Conservation (phyloP, 2,888 invertebrate genomes). For the Venusia cambrica region DNA sequence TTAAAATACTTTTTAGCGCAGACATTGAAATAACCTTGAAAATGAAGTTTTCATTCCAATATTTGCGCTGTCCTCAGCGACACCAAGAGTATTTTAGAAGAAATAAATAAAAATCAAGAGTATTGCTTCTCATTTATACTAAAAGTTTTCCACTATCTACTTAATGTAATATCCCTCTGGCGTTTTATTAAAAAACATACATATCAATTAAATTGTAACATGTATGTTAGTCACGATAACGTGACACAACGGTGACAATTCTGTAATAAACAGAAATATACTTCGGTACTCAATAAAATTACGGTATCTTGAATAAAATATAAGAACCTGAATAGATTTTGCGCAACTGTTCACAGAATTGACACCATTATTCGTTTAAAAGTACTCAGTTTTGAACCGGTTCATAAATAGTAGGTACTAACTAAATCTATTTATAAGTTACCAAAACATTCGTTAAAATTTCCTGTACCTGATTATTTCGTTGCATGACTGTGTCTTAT, state of each 20-base stretch:
- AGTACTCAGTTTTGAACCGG: constrained; percentile 41
- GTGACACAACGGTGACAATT: too few species aligned
- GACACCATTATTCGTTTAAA: constrained; percentile 38
- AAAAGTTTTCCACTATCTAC: constrained; percentile 76
- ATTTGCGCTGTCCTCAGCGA: constrained; percentile 51
- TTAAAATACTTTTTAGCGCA: constrained; percentile 45
- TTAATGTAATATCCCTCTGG: constrained; percentile 76
- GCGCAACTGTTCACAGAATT: too few species aligned
- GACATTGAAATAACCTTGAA: constrained; percentile 44
- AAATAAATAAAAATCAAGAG: constrained; percentile 76
- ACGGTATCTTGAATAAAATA: too few species aligned
- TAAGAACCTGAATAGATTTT: too few species aligned
- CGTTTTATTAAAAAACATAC: constrained; percentile 40
- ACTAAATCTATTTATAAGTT: constrained; percentile 53
- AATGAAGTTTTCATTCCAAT: constrained; percentile 36
- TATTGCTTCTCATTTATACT: constrained; percentile 80
- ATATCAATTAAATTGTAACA: constrained; percentile 36
- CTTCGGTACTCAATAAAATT: too few species aligned
- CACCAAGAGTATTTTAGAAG: constrained; percentile 72
- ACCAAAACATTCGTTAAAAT: constrained; percentile 44
- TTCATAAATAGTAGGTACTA: constrained; percentile 49
- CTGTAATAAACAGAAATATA: too few species aligned
- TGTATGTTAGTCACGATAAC: constrained; percentile 18
- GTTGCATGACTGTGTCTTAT: constrained; percentile 52
- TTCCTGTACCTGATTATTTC: constrained; percentile 55